Evolutionary conservation across 2,797 vertebrate genomes (phyloP).

Genomic region (Sylvilagus floridanus): DNA sequence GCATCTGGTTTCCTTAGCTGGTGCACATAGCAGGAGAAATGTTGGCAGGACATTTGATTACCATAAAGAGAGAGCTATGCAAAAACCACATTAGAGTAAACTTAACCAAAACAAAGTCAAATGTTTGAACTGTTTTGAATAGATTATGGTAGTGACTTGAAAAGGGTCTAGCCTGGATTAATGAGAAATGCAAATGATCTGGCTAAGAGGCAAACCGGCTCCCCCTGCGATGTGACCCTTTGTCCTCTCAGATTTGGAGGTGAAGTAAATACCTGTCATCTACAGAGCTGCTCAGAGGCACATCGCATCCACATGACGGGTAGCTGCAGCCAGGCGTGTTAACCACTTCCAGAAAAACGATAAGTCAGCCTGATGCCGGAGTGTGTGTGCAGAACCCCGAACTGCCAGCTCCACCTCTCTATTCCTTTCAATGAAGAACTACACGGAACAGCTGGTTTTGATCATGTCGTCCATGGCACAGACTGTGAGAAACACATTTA

Average conservation of each 20-base stretch:
- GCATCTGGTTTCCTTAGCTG: conserved; percentile 90
- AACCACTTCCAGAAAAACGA: not conserved
- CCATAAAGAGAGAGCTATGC: conserved; percentile 88
- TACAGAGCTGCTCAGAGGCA: not conserved
- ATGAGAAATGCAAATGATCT: conserved; percentile 83
- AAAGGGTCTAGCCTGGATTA: conserved; percentile 84
- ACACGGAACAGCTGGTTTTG: conserved; percentile 76
- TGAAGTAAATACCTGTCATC: conserved; percentile 75
- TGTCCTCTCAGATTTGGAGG: conserved; percentile 58
- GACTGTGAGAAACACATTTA: conserved; percentile 78
- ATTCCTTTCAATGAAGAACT: conserved; percentile 48
- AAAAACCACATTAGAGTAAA: conserved; percentile 87
- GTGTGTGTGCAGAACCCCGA: conserved; percentile 1
- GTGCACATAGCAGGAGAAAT: conserved; percentile 88
- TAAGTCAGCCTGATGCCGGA: conserved; percentile 11
- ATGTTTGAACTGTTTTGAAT: conserved; percentile 86
- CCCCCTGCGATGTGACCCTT: conserved; percentile 71
- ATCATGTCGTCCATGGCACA: conserved; percentile 71
- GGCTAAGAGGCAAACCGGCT: conserved; percentile 71
- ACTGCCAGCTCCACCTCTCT: conserved; percentile 40
- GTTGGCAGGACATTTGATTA: conserved; percentile 90
- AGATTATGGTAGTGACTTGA: conserved; percentile 81
- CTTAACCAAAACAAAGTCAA: conserved; percentile 87
- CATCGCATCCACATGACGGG: not conserved
- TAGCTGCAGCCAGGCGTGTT: not conserved